Evolutionary conservation across 2,888 invertebrate genomes (phyloP).

Genomic region (Myopa tessellatipennis): DNA sequence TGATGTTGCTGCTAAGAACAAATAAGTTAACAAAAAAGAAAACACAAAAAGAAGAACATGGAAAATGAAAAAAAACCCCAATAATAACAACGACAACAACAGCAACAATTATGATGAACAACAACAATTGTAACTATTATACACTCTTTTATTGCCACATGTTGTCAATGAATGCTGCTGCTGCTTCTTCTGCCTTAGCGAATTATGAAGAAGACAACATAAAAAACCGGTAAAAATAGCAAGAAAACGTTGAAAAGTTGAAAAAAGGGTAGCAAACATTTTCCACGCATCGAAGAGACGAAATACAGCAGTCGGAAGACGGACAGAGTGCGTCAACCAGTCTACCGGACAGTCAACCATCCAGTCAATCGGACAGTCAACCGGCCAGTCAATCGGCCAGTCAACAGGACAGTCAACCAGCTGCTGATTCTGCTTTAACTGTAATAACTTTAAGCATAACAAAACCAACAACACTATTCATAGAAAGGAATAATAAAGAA

Average conservation of each 20-base stretch:
- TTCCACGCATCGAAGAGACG: neutral
- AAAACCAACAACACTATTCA: too few relatives aligned
- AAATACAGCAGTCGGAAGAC: neutral
- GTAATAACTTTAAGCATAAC: too few relatives aligned
- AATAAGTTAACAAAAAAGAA: neutral
- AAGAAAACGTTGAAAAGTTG: neutral
- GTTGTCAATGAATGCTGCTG: conserved; percentile 17
- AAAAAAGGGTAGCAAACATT: neutral
- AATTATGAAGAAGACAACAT: neutral
- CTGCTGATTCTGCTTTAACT: too few relatives aligned
- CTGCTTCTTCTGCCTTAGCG: neutral
- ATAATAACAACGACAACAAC: neutral
- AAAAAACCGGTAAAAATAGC: neutral
- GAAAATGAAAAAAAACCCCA: neutral
- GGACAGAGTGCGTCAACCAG: neutral
- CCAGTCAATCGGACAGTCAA: too few relatives aligned
- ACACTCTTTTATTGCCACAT: neutral
- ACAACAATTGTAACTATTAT: neutral
- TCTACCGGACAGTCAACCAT: neutral
- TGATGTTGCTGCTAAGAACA: conserved; percentile 24
- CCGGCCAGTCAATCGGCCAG: too few relatives aligned
- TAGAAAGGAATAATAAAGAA: too few relatives aligned
- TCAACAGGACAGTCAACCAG: too few relatives aligned
- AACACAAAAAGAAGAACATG: too few relatives aligned
- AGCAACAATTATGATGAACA: neutral